phyloP scores from a whole-genome alignment of 2,888 invertebrate species.

The Lymantria dispar region DNA sequence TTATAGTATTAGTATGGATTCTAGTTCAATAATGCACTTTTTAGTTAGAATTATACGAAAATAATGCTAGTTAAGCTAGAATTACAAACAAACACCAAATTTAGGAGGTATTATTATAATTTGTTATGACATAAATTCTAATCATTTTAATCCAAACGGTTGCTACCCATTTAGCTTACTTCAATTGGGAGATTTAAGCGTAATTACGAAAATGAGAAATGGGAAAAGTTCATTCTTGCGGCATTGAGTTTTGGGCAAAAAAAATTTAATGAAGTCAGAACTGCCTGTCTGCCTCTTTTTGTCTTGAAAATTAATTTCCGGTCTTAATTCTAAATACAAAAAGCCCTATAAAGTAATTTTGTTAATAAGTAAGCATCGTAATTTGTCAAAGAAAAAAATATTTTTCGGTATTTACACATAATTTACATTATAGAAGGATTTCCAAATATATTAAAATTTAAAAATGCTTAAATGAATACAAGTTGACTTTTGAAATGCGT shows the following conservation, averaged over 20 bases:
- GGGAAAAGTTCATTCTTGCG: constrained; percentile 66
- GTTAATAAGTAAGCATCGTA: constrained; percentile 33
- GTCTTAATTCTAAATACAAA: constrained; percentile 44
- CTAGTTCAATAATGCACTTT: no score
- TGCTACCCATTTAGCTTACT: constrained; percentile 43
- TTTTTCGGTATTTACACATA: neutral
- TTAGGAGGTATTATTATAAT: constrained; percentile 4
- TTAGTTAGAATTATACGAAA: no score
- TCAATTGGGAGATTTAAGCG: constrained; percentile 63
- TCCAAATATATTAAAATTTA: no score
- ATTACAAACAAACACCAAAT: constrained; percentile 2
- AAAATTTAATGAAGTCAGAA: constrained; percentile 65
- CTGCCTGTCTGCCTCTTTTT: constrained; percentile 49
- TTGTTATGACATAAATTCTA: constrained; percentile 23
- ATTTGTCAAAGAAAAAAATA: constrained; percentile 5
- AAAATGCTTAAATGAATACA: no score
- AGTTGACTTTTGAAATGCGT: no score
- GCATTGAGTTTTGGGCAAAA: constrained; percentile 58
- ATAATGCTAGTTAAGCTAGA: no score
- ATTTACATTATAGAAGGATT: neutral
- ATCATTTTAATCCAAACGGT: constrained; percentile 23
- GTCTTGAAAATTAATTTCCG: constrained; percentile 53
- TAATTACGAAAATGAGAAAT: constrained; percentile 75
- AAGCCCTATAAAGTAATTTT: constrained; percentile 36
- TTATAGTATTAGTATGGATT: no score